phyloP scores from a whole-genome alignment of 2,113 vertebrate genomes.

The Centropus unirufus region DNA sequence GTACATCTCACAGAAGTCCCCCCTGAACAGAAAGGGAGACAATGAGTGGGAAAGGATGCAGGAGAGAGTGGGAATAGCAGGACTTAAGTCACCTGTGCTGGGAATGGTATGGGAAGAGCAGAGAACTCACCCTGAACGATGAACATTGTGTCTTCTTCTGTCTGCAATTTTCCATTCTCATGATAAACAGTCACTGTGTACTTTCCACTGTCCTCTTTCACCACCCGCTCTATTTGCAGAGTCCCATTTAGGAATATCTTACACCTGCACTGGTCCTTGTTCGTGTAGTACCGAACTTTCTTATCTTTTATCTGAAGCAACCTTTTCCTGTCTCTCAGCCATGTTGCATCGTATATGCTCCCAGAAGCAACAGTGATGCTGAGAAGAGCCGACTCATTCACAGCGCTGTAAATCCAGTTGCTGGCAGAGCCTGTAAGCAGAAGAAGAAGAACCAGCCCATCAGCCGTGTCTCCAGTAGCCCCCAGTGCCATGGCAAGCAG shows the following conservation, averaged over 20 bases:
- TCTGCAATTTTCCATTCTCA: fast-evolving
- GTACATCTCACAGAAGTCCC: background rate
- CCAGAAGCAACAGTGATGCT: background rate
- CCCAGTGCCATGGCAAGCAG: fast-evolving
- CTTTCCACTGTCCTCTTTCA: background rate
- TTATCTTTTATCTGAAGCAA: fast-evolving
- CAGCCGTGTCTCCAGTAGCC: background rate
- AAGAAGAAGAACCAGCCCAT: background rate
- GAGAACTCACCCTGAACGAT: constrained; percentile 20
- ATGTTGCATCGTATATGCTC: fast-evolving
- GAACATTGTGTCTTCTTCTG: background rate
- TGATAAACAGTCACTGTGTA: background rate
- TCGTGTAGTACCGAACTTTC: fast-evolving
- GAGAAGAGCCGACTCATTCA: background rate
- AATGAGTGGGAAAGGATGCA: background rate
- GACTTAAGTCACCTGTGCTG: background rate
- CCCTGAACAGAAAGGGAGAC: background rate
- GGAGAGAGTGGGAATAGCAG: background rate
- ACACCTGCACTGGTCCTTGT: background rate
- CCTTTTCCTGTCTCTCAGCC: fast-evolving
- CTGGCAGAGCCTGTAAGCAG: background rate
- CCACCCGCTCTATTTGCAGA: background rate
- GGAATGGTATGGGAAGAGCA: background rate
- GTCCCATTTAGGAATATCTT: background rate
- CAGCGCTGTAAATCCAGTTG: background rate